Conservation (phyloP, 1,140 invertebrate species). For the Augochlora pura region DNA sequence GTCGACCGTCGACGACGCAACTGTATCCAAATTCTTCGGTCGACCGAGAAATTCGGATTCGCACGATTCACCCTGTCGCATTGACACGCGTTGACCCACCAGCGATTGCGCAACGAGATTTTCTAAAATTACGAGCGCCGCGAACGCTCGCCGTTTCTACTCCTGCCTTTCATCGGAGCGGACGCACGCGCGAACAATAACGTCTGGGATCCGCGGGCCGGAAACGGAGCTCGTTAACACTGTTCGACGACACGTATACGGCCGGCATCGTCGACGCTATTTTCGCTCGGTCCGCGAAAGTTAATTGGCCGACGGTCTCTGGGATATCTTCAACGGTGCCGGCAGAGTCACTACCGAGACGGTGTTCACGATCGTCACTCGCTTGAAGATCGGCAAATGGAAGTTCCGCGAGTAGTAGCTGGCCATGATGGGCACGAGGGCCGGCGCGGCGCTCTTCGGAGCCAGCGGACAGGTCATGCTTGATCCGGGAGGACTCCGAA, state of each 20-base stretch:
- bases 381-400: constrained; percentile 73
- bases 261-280: neutral
- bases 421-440: constrained; percentile 64
- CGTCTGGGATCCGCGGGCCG: neutral
- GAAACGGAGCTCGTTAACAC: neutral
- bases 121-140: constrained; percentile 12
- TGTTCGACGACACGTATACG: neutral
- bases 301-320: constrained; percentile 28
- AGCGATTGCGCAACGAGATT: neutral
- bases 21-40: too few species aligned
- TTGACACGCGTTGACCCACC: neutral
- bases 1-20: too few species aligned
- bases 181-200: neutral
- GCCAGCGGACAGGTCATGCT: constrained; percentile 75
- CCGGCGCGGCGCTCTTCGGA: constrained; percentile 58
- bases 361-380: constrained; percentile 72
- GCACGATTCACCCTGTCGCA: neutral
- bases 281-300: neutral
- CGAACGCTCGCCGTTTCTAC: neutral
- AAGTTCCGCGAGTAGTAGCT: constrained; percentile 71
- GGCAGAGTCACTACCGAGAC: constrained; percentile 73
- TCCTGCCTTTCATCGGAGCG: neutral
- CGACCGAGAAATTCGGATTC: neutral
- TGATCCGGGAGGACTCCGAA: neutral
- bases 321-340: constrained; percentile 71